Percentiles rank a stretch among this genome's conserved stretches.
phyloP scores from a whole-genome alignment of 2,888 invertebrate species.

The Drosophila picticornis region DNA sequence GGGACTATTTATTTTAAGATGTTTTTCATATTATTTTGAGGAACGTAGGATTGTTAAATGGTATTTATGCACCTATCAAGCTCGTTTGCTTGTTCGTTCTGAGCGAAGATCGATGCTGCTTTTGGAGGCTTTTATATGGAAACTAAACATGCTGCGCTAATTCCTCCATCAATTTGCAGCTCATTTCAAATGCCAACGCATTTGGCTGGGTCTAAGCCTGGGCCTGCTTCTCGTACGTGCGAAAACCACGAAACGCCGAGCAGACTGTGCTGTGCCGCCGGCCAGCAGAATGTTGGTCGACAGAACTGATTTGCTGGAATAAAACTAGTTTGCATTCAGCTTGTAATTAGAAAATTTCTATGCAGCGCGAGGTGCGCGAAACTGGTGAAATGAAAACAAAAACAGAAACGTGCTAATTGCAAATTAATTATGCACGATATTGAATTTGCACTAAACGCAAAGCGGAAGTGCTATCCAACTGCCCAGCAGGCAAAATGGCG shows the following conservation, averaged over 20 bases:
- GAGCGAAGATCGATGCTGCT: conserved; percentile 13
- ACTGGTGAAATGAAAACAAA: conserved; percentile 69
- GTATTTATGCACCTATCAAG: not conserved
- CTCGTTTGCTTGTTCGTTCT: not conserved
- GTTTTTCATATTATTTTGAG: not conserved
- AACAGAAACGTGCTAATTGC: conserved; percentile 85
- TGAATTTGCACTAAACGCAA: conserved; percentile 83
- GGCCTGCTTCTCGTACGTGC: conserved; percentile 52
- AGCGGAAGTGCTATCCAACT: conserved; percentile 29
- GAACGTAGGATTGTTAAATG: not conserved
- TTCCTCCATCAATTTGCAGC: conserved; percentile 80
- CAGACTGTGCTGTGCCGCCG: conserved; percentile 66
- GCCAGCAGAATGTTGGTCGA: conserved; percentile 38
- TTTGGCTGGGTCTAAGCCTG: conserved; percentile 44
- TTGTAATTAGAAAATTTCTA: conserved; percentile 79
- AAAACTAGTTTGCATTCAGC: conserved; percentile 68
- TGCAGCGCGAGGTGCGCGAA: conserved; percentile 52
- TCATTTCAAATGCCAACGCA: conserved; percentile 80
- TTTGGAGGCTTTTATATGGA: conserved; percentile 28
- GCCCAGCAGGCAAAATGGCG: conserved; percentile 37
- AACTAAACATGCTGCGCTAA: conserved; percentile 80
- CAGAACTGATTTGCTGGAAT: conserved; percentile 11
- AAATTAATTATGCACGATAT: conserved; percentile 85
- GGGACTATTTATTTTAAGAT: accelerated
- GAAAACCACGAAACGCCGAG: conserved; percentile 47